A percentile compares a stretch with the other conserved stretches of the same genome.
Evolutionary conservation across 2,888 invertebrate genomes (phyloP).

Genomic region (Rhagophthalmus giganteus): DNA sequence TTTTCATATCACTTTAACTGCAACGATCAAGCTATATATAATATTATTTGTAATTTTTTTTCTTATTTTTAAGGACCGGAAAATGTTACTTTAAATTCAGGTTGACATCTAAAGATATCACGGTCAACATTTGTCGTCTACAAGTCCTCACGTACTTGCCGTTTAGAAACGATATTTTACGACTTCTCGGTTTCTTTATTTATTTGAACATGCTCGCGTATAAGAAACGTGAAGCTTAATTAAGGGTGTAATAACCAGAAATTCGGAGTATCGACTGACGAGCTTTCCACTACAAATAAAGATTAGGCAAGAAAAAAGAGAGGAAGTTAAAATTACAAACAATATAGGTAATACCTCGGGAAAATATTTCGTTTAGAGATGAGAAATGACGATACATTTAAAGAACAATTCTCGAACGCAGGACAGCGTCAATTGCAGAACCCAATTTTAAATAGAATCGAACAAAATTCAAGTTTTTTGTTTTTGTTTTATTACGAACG

Average conservation of each 20-base stretch:
- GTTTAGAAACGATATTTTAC: neutral
- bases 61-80: neutral
- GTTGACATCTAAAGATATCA: neutral
- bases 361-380: too few relatives aligned
- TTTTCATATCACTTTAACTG: neutral
- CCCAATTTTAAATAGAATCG: too few relatives aligned
- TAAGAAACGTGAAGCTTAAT: too few relatives aligned
- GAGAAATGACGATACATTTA: too few relatives aligned
- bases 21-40: neutral
- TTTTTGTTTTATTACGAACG: too few relatives aligned
- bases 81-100: neutral
- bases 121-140: constrained; percentile 5
- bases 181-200: neutral
- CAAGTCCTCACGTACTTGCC: constrained; percentile 5
- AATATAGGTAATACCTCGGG: neutral
- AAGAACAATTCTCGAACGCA: too few relatives aligned
- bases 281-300: neutral
- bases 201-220: neutral
- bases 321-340: neutral
- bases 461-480: too few relatives aligned
- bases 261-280: neutral
- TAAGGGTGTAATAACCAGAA: too few relatives aligned
- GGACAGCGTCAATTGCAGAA: too few relatives aligned
- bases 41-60: neutral
- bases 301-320: neutral